These are phyloP conservation scores for Indri indri DNA, from an alignment of 2,113 vertebrate genomes.

Conservation along the genomic window DNA sequence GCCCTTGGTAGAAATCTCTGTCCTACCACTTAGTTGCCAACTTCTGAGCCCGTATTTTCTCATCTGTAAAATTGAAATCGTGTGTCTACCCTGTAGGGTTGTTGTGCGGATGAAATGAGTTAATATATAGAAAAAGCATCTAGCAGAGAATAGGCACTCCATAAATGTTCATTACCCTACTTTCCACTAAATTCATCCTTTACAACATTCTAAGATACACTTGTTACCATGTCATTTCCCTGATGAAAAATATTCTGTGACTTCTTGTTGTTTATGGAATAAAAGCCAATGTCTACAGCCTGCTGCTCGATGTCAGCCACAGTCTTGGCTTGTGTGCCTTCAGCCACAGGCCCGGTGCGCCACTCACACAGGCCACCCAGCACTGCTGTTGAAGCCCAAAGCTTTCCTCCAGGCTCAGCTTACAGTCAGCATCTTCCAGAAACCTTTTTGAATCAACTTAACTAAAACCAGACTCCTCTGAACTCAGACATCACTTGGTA, in stretches of 20 bases:
- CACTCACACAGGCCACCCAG: fast-evolving
- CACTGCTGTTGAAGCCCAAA: fast-evolving
- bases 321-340: background rate
- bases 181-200: background rate
- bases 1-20: background rate
- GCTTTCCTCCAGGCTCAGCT: background rate
- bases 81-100: background rate
- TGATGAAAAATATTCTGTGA: background rate
- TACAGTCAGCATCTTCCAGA: background rate
- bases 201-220: background rate
- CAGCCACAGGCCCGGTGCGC: background rate
- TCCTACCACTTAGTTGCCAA: background rate
- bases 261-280: background rate
- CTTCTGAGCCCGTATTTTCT: background rate
- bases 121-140: background rate
- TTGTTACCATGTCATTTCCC: background rate
- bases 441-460: background rate
- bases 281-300: background rate
- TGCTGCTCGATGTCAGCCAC: background rate
- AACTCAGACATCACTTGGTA: background rate
- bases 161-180: background rate
- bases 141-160: background rate
- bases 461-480: background rate
- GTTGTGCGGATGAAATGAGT: background rate
- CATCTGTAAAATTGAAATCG: background rate